Percentiles rank a stretch among this genome's conserved stretches.
These are phyloP conservation scores for Aporrectodea caliginosa DNA, from an alignment of 1,140 invertebrate species.

Conservation along the genomic window DNA sequence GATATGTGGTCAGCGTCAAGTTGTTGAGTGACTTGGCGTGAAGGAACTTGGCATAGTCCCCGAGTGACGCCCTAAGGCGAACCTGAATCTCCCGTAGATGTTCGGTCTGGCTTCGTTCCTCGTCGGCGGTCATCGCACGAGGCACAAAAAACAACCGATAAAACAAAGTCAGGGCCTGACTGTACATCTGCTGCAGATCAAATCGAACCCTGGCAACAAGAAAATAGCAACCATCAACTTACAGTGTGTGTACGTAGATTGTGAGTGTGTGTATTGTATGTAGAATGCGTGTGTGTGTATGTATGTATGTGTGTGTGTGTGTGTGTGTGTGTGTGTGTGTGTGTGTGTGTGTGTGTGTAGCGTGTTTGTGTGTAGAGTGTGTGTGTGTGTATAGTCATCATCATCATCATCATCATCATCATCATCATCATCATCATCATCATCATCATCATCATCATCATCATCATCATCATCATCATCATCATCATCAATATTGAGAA, in stretches of 20 bases:
- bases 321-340: no score
- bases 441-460: conserved; percentile 2
- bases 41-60: not conserved
- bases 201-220: not conserved
- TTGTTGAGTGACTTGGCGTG: not conserved
- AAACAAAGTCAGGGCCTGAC: not conserved
- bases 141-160: not conserved
- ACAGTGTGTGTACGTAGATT: no score
- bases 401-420: conserved; percentile 2
- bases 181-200: conserved; percentile 2
- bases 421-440: conserved; percentile 3
- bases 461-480: conserved; percentile 3
- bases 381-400: no score
- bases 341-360: no score
- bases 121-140: not conserved
- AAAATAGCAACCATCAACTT: no score
- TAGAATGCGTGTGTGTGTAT: no score
- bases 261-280: no score
- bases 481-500: no score
- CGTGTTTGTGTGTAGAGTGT: no score
- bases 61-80: not conserved
- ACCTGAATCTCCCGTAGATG: not conserved
- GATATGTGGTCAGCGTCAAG: not conserved
- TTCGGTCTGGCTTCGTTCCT: not conserved
- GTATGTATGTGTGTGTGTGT: no score